Base-by-base conservation (phyloP, 2,113 vertebrate genomes). In the Indri indri region DNA sequence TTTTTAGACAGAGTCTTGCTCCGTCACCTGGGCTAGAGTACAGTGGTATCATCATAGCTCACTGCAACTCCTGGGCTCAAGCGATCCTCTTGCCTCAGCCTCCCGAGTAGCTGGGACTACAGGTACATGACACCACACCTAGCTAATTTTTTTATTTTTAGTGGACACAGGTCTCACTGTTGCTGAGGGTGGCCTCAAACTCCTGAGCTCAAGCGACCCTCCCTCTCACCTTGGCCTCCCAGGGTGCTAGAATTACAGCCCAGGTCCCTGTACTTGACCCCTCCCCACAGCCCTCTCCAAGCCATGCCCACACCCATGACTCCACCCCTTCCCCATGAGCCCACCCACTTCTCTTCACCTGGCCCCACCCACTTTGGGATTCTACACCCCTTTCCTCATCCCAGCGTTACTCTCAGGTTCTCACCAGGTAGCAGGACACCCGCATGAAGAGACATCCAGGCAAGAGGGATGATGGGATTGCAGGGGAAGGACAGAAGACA, bases 361-460 rank as follows among this genome's bases (percentile, higher is more conserved):
- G 88, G 25, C 42, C 40, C 25, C n/a, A 1, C 42, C 83, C 81
- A 34, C n/a, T 20, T 50, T 42, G 73, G 54, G 50, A 57, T 37
- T 54, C 79, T 10, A 17, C 25, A n/a, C 47, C 8, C 50, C 30
- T 45, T 66, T 47, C 40, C 34, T 86, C 79, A 47, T 37, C 23
- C 42, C 54, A 23, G 59, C 52, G 23, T 54, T 25, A n/a, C 6
- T 61, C 11, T 61, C 7, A 34, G n/a, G 32, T 50, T 85, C 97
- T 98, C 83, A 98, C 97, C 97, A 74, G 45, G 89, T 25, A n/a
- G 54, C 83, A 91, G 76, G 63, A 52, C 9, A 74, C 25, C 30
- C 86, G 37, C 0, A 20, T 1, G 88, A 47, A 54, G 50, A 90
- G 76, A 87, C 11, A 37, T 80, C 50, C 37, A 34, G 54, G 90